Base-by-base conservation (phyloP, 1,140 invertebrate species). In the Drosophila persimilis region DNA sequence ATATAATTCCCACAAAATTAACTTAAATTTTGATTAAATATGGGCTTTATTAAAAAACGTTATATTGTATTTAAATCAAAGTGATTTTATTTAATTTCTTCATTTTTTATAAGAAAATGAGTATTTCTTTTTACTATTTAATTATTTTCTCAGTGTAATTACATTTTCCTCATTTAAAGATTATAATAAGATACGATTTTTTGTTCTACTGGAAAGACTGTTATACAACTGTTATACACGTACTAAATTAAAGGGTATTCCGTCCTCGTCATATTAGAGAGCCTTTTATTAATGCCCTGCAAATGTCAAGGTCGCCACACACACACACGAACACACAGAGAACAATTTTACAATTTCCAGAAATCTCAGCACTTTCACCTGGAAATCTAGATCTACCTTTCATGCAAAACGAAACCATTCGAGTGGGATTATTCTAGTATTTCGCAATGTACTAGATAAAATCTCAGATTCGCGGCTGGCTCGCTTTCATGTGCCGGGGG, bases 241-340 rank as follows among this genome's bases (percentile, higher is more conserved):
- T 44, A 41, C 2, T 9, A 5, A 7, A 2, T 11, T 17, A 17
- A 1, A 65, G 62, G 9, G 59, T 17, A 59, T 70, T 24, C 22
- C 26, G 0, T 15, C 11, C 50, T 61, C 69, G 2, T 8, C 8
- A 31, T 8, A 7, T 3, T 8, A 4, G 7, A 13, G 45, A 11
- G 1, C 0, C 17, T 0, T 4, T 8, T 2, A 52, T 35, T 2
- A 43, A 31, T n/a, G 11, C 47, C 29, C 31, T 54, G 53, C 24
- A 54, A 74, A 75, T 74, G 72, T 74, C 72, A 74, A 74, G 72
- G 72, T 74, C 72, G 35, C 20, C 41, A 46, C 69, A 43, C 53
- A 24, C 13, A 26, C 24, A 26, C 24, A 6, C 22, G 4, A 3
- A 24, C 3, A 24, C 24, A 24, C 20, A 20, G 0, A 20, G 1